Base-by-base conservation (phyloP, 2,888 invertebrate genomes). In the Andrena fulva region DNA sequence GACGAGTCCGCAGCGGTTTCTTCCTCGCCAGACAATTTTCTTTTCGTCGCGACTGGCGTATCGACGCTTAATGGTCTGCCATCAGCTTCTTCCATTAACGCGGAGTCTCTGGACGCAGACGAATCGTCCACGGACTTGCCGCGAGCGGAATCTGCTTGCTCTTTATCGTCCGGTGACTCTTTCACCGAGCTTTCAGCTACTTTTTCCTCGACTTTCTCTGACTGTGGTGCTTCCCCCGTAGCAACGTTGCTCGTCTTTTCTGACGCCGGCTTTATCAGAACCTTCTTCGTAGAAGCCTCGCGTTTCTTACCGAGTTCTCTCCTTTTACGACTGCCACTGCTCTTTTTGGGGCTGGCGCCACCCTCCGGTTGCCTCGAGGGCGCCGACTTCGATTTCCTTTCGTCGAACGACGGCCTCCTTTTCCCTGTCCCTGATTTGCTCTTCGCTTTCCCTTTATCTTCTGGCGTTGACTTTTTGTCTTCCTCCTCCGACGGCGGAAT, bases 71-170 rank as follows among this genome's bases (percentile, higher is more conserved):
- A 42, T 50, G 82, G 76, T 7, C 29, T 54, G 1, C 77, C 80
- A 0, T 82, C 84, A 0, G 4, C 70, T 3, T 83, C 83, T 10
- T 85, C 81, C 59, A 62, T 60, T 42, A 79, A 16, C 8, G 59
- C 56, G 0, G 87, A 85, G 29, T 82, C 77, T 62, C 72, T 82
- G 7, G 87, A 85, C 20, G 81, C 79, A 3, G 88, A 85, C 0
- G 88, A 88, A 1, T 85, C 64, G 12, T 86, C 88, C 0, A 77
- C 77, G 2, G 89, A 89, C 72, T 87, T 88, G 0, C 86, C 77
- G 6, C 83, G 82, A 2, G 74, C 82, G 2, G 87, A 86, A 64
- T 86, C 85, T 12, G 75, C 56, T n/a, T 85, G 83, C 3, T 83
- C 84, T 8, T 81, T 88, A 2, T 85, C 86, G 0, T 89, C 86